Evolutionary conservation across 2,113 vertebrate genomes (phyloP), one percentile per base, ranked within the genome.

Genomic region (Ailuropoda melanoleuca): DNA sequence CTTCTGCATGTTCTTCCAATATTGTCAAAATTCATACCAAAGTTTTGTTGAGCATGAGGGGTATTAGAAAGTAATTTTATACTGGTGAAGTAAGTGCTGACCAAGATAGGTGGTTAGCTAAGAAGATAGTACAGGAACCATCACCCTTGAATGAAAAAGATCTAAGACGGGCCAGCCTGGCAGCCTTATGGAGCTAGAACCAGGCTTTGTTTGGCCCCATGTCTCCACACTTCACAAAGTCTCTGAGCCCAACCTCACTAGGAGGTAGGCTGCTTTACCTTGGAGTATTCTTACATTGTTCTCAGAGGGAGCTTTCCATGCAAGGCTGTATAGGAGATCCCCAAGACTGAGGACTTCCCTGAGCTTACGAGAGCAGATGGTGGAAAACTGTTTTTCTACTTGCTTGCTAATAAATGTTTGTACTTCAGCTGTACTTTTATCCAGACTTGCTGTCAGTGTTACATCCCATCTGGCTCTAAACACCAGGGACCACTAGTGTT

Each of bases 321-420:
- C 26, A 72, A 91, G n/a, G 29, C 3, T 9, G 58, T 78, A 14
- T 18, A 83, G 17, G 39, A 93, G 37, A 81, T 19, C 18, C 5
- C 0, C 0, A 62, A 58, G 55, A 18, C 24, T 14, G n/a, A 60
- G n/a, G 50, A 80, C 26, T 88, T 74, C 84, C 13, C 86, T 81
- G 68, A 50, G 43, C 21, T 66, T 78, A 53, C 31, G 37, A 83
- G 70, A 90, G 58, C 88, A 97, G 81, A 84, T 95, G 86, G 82
- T 55, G 4, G 21, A 66, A 80, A 66, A 37, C 26, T 74, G 55
- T 64, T 70, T 94, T 88, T 96, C 62, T 34, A 68, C 82, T 88
- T 95, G 89, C 46, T 90, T 93, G 55, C 26, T 95, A 90, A 96
- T 95, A 96, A 97, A 91, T 91, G 70, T 90, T 88, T 93, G 43